These are phyloP conservation scores for Metopolophium dirhodum DNA, from an alignment of 1,140 invertebrate genomes.

Conservation along the genomic window DNA sequence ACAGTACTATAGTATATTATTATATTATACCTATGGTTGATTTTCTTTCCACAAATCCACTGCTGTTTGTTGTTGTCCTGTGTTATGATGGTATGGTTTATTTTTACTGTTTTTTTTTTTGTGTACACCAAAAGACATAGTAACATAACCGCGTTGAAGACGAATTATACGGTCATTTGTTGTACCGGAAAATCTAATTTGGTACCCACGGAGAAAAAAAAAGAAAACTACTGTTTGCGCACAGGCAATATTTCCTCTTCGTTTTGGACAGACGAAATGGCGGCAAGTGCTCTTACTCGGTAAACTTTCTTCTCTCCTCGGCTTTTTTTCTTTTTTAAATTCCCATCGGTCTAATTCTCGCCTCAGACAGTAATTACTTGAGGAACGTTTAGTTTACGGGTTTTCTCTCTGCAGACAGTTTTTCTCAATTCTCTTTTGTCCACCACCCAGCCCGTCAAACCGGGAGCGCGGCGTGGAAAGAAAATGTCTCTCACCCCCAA, in stretches of 20 bases:
- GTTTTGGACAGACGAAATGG: conserved; percentile 47
- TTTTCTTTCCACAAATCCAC: neutral
- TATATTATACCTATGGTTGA: neutral
- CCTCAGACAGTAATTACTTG: conserved; percentile 56
- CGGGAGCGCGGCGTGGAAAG: neutral
- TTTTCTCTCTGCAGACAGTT: conserved; percentile 37
- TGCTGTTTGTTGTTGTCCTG: neutral
- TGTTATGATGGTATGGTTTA: neutral
- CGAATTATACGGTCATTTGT: conserved; percentile 52
- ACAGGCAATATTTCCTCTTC: conserved; percentile 38
- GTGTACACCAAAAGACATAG: neutral
- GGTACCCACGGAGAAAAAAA: neutral
- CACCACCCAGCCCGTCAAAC: neutral
- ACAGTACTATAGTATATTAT: neutral
- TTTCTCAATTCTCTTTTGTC: conserved; percentile 39
- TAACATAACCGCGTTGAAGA: conserved; percentile 32
- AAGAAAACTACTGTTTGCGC: conserved; percentile 48
- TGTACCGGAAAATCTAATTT: conserved; percentile 51
- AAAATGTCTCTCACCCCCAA: conserved; percentile 37
- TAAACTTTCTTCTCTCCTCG: conserved; percentile 12
- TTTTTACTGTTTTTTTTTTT: neutral
- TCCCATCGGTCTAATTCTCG: conserved; percentile 51
- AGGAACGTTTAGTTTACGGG: conserved; percentile 50
- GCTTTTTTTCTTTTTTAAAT: conserved; percentile 29
- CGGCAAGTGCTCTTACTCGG: conserved; percentile 34